Evolutionary conservation across 2,797 vertebrate genomes (phyloP), one percentile per base, ranked within the genome.

Genomic region (Antrozous pallidus): DNA sequence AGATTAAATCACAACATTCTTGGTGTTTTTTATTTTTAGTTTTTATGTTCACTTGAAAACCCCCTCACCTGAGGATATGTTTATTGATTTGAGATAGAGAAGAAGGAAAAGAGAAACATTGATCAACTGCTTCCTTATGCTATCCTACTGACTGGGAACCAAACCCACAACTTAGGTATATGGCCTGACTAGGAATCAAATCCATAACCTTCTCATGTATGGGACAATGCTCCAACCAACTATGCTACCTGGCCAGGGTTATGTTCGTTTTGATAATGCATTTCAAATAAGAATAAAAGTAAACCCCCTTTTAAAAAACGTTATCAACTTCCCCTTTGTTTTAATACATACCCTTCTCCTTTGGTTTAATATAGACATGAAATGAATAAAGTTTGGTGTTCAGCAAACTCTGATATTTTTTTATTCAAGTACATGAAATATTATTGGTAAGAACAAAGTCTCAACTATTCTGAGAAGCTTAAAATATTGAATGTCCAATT

Each of bases 401-500:
- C 56, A 47, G 16, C 69, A 95, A 74, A 61, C 31, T 92, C 11
- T 28, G 22, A 67, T 88, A 90, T 93, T 83, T 84, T 65, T 95
- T 94, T 20, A 28, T 94, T 88, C 47, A 14, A 58, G 24, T 33
- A 51, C 20, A n/a, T 26, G 67, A 86, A 90, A 56, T 20, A 0
- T 82, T 75, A 49, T 56, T 79, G 6, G 14, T 75, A 74, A 67
- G 78, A 93, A 86, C 51, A 92, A 80, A 82, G 51, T 38, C 47
- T 80, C 24, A 36, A 84, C 18, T 40, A 49, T 78, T 88, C 69
- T 70, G n/a, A 65, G 82, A 31, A 85, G 36, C 71, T 80, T 94
- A 63, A 79, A 86, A 49, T 90, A 49, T 93, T 84, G 86, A 90
- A 77, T 63, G 33, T 69, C 73, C 20, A 86, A 70, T 94, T 84